These are phyloP conservation scores for Crossocerus cetratus DNA, from an alignment of 2,888 invertebrate genomes.

Conservation along the genomic window DNA sequence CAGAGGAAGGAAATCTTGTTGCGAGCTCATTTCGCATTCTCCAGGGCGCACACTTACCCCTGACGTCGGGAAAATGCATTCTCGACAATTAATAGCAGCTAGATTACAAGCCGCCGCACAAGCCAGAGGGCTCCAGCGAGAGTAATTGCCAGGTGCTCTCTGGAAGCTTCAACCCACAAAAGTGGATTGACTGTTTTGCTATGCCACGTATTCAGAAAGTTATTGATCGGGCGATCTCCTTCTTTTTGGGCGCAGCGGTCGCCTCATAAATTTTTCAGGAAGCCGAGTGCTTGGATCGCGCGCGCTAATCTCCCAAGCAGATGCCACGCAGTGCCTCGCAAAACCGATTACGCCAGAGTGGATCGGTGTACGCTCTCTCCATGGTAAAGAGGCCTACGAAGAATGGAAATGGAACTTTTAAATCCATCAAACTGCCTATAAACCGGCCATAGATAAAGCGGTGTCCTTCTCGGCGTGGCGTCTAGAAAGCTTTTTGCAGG, in stretches of 20 bases:
- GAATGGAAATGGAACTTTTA: conserved; percentile 59
- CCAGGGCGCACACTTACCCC: no score
- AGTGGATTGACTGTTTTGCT: neutral
- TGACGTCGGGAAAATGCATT: neutral
- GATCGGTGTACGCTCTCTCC: conserved; percentile 42
- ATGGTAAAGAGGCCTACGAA: conserved; percentile 54
- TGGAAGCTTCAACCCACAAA: no score
- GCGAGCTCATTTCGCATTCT: neutral
- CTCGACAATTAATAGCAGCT: neutral
- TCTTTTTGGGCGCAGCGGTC: conserved; percentile 28
- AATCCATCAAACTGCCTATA: conserved; percentile 57
- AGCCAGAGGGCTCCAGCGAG: neutral
- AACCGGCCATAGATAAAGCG: conserved; percentile 55
- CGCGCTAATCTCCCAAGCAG: conserved; percentile 65
- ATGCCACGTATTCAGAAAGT: conserved; percentile 31
- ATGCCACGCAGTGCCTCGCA: conserved; percentile 62
- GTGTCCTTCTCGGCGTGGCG: conserved; percentile 37
- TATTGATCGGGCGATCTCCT: conserved; percentile 37
- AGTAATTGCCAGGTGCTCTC: neutral
- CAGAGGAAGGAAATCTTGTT: neutral
- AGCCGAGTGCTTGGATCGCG: conserved; percentile 54
- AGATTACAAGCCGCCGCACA: neutral
- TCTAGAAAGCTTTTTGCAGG: conserved; percentile 45
- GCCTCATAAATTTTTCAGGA: conserved; percentile 59
- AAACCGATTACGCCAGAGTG: conserved; percentile 56